A percentile compares a stretch with the other conserved stretches of the same genome.
phyloP scores from a whole-genome alignment of 2,888 invertebrate species.

The Athrips mouffetella region DNA sequence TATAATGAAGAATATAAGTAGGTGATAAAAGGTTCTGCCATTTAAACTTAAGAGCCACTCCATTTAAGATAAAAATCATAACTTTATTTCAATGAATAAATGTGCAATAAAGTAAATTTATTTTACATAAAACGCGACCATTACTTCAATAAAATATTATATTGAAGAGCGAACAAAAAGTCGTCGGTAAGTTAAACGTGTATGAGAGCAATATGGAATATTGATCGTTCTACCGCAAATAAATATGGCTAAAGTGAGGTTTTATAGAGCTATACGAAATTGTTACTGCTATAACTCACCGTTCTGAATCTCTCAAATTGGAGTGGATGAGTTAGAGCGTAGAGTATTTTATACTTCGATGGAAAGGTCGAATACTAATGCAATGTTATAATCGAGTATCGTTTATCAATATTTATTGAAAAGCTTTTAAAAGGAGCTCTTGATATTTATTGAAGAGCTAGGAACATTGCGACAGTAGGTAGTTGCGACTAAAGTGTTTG shows the following conservation, averaged over 20 bases:
- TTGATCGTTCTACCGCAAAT: slow-evolving; percentile 73
- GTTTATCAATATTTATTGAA: too few species aligned
- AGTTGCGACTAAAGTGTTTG: too few species aligned
- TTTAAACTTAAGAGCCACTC: not conserved
- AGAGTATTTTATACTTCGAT: too few species aligned
- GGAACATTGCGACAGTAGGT: too few species aligned
- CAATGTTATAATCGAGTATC: too few species aligned
- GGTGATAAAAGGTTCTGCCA: not conserved
- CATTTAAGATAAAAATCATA: slow-evolving; percentile 5
- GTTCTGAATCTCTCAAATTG: slow-evolving; percentile 67
- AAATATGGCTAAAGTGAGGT: slow-evolving; percentile 73
- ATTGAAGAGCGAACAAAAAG: slow-evolving; percentile 16
- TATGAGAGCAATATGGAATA: slow-evolving; percentile 58
- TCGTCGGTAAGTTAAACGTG: slow-evolving; percentile 7
- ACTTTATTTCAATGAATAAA: not conserved
- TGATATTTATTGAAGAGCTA: too few species aligned
- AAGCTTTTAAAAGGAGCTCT: too few species aligned
- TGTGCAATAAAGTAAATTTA: not conserved
- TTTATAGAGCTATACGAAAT: slow-evolving; percentile 75
- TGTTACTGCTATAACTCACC: slow-evolving; percentile 71
- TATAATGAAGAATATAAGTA: too few species aligned
- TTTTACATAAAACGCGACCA: slow-evolving; percentile 4
- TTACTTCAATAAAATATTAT: slow-evolving; percentile 11
- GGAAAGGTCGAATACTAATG: not conserved
- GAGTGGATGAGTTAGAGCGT: slow-evolving; percentile 67